Percentiles rank a stretch among this genome's conserved stretches.
These are phyloP conservation scores for Pseudochromis fuscus DNA, from an alignment of 2,797 vertebrate genomes.

Conservation along the genomic window DNA sequence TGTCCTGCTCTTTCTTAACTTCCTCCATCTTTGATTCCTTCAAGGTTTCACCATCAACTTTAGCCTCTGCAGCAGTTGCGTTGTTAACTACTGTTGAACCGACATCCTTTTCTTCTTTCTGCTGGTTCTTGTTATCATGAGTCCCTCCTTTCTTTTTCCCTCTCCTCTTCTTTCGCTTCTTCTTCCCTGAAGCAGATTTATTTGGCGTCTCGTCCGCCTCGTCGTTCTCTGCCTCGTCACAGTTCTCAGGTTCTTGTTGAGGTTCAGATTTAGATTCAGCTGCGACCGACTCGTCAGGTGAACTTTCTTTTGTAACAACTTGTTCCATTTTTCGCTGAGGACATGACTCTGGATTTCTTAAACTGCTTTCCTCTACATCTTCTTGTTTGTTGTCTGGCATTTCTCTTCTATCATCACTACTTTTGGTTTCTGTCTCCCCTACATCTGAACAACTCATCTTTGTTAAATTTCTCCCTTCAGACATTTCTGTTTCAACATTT, in stretches of 20 bases:
- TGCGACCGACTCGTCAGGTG: neutral
- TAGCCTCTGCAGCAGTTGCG: neutral
- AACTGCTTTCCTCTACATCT: conserved; percentile 11
- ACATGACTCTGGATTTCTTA: conserved; percentile 18
- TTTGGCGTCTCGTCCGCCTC: conserved; percentile 44
- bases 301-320: neutral
- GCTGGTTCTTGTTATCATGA: conserved; percentile 51
- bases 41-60: neutral
- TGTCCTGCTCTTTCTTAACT: conserved; percentile 35
- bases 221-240: conserved; percentile 14
- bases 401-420: conserved; percentile 28
- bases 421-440: conserved; percentile 33
- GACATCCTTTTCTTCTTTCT: conserved; percentile 19
- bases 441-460: neutral
- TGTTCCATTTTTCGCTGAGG: conserved; percentile 9
- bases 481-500: conserved; percentile 27
- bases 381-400: conserved; percentile 5
- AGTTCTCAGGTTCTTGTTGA: conserved; percentile 42
- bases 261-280: conserved; percentile 6
- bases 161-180: conserved; percentile 82
- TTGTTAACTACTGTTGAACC: conserved; percentile 8
- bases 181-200: conserved; percentile 71
- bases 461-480: conserved; percentile 19
- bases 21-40: conserved; percentile 24
- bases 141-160: conserved; percentile 74